These are phyloP conservation scores for Rousettus leschenaultii DNA, from an alignment of 2,113 vertebrate species.

Conservation along the genomic window DNA sequence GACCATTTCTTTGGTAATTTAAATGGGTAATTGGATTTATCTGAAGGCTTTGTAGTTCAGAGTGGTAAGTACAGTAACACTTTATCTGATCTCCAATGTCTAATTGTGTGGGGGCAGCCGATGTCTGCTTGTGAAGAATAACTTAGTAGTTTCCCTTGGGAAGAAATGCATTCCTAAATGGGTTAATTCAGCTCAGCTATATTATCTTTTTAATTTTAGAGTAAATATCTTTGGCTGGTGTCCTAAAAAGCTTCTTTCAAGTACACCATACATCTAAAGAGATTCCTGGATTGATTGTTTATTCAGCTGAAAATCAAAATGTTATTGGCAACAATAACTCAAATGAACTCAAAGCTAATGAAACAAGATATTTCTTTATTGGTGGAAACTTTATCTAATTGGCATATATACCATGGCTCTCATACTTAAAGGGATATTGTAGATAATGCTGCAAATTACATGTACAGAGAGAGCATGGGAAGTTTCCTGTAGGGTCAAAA, in stretches of 20 bases:
- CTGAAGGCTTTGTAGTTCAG: slow-evolving; percentile 31
- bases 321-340: slow-evolving; percentile 25
- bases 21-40: slow-evolving; percentile 13
- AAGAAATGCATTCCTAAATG: slow-evolving; percentile 15
- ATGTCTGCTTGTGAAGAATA: not conserved
- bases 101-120: not conserved
- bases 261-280: not conserved
- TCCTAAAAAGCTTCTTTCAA: slow-evolving; percentile 43
- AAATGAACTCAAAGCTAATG: slow-evolving; percentile 27
- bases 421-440: not conserved
- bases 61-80: not conserved
- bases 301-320: slow-evolving; percentile 46
- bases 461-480: not conserved
- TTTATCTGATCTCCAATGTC: not conserved
- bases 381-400: not conserved
- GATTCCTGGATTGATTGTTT: slow-evolving; percentile 36
- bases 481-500: not conserved
- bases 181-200: not conserved
- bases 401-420: not conserved
- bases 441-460: not conserved
- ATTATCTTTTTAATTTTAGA: slow-evolving; percentile 34
- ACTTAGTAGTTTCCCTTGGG: slow-evolving; percentile 35
- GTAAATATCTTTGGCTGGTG: slow-evolving; percentile 26
- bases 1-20: not conserved
- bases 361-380: not conserved